phyloP scores from a whole-genome alignment of 2,113 vertebrate genomes.

The Speoplatyrhinus poulsoni region DNA sequence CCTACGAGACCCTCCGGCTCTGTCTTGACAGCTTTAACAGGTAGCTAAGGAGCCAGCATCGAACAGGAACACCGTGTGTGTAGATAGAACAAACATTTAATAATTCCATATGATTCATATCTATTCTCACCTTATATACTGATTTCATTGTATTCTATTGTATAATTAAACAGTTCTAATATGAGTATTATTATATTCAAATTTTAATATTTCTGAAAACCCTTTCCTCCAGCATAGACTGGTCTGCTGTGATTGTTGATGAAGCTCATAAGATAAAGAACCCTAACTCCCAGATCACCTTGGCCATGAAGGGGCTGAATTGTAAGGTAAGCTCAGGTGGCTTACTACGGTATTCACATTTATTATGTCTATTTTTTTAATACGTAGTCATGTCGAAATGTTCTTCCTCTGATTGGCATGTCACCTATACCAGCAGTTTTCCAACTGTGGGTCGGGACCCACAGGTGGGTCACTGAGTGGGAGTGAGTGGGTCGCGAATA shows the following conservation, averaged over 20 bases:
- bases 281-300: slow-evolving; percentile 89
- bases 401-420: background rate
- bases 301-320: slow-evolving; percentile 87
- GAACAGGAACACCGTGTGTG: too few relatives aligned
- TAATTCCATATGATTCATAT: too few relatives aligned
- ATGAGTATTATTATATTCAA: background rate
- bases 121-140: too few relatives aligned
- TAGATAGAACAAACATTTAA: too few relatives aligned
- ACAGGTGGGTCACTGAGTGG: too few relatives aligned
- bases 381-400: background rate
- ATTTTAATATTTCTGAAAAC: background rate
- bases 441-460: too few relatives aligned
- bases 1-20: slow-evolving; percentile 88
- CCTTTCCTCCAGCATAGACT: slow-evolving; percentile 78
- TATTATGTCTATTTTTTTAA: background rate
- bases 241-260: slow-evolving; percentile 92
- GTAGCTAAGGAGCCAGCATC: slow-evolving; percentile 63
- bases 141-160: background rate
- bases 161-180: background rate
- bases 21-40: slow-evolving; percentile 89
- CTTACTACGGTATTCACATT: background rate
- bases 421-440: too few relatives aligned
- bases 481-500: too few relatives aligned
- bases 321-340: slow-evolving; percentile 79
- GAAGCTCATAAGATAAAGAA: slow-evolving; percentile 97